Percentiles rank a stretch among this genome's conserved stretches.
These are phyloP conservation scores for Bradypodion ventrale DNA, from an alignment of 2,797 vertebrate species.

Conservation along the genomic window DNA sequence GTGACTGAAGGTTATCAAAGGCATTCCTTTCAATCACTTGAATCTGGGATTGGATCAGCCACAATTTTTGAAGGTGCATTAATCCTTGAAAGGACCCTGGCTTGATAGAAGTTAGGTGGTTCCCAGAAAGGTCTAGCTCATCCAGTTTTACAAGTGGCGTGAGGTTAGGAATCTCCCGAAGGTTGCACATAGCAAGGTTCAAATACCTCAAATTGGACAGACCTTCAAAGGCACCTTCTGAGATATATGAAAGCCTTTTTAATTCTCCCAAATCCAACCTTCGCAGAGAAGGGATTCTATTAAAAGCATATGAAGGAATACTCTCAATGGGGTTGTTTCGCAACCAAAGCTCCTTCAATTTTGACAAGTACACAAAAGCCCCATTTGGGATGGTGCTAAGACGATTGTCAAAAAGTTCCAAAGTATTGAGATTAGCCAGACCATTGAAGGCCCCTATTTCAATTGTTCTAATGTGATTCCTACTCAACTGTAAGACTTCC, in stretches of 20 bases:
- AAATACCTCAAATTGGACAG: slow-evolving; percentile 98
- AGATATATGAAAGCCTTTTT: slow-evolving; percentile 97
- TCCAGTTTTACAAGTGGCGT: slow-evolving; percentile 95
- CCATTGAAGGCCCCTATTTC: slow-evolving; percentile 99
- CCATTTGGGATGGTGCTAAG: slow-evolving; percentile 98
- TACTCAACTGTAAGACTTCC: slow-evolving; percentile 97
- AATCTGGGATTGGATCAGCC: slow-evolving; percentile 99
- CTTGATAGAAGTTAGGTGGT: slow-evolving; percentile 91
- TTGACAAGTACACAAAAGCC: slow-evolving; percentile 99
- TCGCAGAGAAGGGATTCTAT: slow-evolving; percentile 95
- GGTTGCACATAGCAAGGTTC: slow-evolving; percentile 99
- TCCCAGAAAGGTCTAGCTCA: slow-evolving; percentile 98
- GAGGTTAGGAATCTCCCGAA: slow-evolving; percentile 98
- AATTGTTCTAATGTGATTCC: slow-evolving; percentile 98
- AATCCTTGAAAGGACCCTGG: slow-evolving; percentile 98
- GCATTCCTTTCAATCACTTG: slow-evolving; percentile 98
- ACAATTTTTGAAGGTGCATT: slow-evolving; percentile 97
- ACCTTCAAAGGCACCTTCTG: slow-evolving; percentile 99
- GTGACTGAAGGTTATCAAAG: slow-evolving; percentile 97
- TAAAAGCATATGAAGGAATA: slow-evolving; percentile 99
- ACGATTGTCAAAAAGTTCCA: slow-evolving; percentile 99
- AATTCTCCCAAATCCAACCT: slow-evolving; percentile 95
- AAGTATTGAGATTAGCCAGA: slow-evolving; percentile 96
- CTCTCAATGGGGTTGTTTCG: slow-evolving; percentile 99
- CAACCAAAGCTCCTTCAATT: slow-evolving; percentile 98